Evolutionary conservation across 2,888 invertebrate genomes (phyloP).

Genomic region (Sinelater perroti): DNA sequence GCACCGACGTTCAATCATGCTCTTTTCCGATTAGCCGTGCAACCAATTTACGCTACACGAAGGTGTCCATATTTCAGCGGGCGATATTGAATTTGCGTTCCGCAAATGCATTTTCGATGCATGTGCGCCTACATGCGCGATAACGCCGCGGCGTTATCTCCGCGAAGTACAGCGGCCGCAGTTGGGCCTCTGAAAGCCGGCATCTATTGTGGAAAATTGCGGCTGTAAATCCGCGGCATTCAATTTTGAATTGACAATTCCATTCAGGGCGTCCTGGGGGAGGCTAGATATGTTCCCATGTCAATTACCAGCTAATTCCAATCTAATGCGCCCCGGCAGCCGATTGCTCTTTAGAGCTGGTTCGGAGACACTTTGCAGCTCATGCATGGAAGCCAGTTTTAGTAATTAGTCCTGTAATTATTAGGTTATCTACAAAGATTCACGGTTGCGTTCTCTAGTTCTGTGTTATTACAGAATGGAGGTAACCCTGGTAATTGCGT

Average conservation of each 20-base stretch:
- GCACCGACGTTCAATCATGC: constrained; percentile 25
- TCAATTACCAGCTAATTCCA: constrained; percentile 20
- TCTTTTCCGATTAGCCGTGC: constrained; percentile 20
- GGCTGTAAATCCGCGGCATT: no score
- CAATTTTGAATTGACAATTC: constrained; percentile 10
- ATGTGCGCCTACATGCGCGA: no score
- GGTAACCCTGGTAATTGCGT: constrained; percentile 4
- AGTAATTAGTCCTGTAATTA: constrained; percentile 15
- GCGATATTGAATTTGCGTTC: constrained; percentile 15
- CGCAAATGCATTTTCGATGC: no score
- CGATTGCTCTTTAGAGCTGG: constrained; percentile 11
- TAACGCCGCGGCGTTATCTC: no score
- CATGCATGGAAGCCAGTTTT: constrained; percentile 10
- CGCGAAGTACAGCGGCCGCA: no score
- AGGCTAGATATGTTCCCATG: constrained; percentile 12
- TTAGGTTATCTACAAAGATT: constrained; percentile 19
- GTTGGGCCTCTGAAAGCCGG: no score
- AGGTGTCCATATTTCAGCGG: constrained; percentile 20
- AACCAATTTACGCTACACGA: constrained; percentile 26
- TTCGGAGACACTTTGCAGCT: constrained; percentile 14
- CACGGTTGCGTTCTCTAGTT: constrained; percentile 6
- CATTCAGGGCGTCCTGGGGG: constrained; percentile 4
- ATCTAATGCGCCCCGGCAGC: constrained; percentile 17
- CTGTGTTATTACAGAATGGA: constrained; percentile 3
- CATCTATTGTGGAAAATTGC: no score